Evolutionary conservation across 2,888 invertebrate genomes (phyloP).

Genomic region (Cephus rjabovi): DNA sequence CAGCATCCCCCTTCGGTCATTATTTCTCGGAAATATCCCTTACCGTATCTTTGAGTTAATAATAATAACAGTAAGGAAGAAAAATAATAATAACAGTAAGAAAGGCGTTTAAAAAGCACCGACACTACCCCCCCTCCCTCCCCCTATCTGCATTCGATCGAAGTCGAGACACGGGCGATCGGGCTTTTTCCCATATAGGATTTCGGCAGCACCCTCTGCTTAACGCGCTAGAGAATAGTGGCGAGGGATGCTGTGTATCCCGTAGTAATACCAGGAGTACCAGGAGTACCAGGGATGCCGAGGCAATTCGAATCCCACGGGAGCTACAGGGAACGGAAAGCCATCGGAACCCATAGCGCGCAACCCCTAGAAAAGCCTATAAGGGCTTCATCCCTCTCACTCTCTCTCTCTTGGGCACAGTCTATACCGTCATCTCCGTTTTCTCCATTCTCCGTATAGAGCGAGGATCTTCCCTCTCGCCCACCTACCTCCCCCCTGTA

Average conservation of each 20-base stretch:
- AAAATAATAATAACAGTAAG: background rate
- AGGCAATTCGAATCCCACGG: slow-evolving; percentile 1
- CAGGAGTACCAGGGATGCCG: background rate
- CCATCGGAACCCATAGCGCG: slow-evolving; percentile 2
- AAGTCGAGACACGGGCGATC: slow-evolving; percentile 30
- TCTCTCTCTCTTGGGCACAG: background rate
- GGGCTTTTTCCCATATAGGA: slow-evolving; percentile 32
- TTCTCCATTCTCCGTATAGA: background rate
- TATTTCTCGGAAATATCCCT: background rate
- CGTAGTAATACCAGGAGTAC: background rate
- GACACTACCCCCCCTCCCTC: background rate
- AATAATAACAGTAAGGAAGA: background rate
- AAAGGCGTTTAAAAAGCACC: background rate
- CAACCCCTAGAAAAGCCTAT: slow-evolving; percentile 1
- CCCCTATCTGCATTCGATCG: background rate
- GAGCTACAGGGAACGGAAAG: background rate
- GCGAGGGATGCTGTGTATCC: background rate
- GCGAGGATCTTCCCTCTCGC: background rate
- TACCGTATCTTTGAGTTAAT: background rate
- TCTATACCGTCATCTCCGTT: background rate
- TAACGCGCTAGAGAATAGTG: background rate
- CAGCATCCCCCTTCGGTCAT: background rate
- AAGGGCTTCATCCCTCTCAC: background rate
- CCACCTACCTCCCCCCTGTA: background rate
- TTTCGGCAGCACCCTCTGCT: slow-evolving; percentile 34